Percentiles rank a stretch among this genome's conserved stretches.
Conservation (phyloP, 2,888 invertebrate genomes). For the Cheilosia urbana region DNA sequence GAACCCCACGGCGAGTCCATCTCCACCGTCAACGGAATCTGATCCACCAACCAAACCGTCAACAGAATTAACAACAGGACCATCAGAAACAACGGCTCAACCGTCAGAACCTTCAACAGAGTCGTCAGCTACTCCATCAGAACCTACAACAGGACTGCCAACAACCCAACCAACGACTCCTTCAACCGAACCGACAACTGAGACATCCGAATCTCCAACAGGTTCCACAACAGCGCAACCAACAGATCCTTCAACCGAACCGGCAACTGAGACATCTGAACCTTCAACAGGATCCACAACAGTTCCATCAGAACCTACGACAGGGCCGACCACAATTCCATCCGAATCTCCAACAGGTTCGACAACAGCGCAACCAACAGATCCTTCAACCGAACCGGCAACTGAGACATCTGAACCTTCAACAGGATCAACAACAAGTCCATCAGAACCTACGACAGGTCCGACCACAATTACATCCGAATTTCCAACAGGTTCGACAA, state of each 20-base stretch:
- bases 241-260: not conserved
- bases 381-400: not conserved
- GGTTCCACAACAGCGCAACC: not conserved
- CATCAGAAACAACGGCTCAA: slow-evolving; percentile 1
- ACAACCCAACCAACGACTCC: not conserved
- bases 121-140: not conserved
- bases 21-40: not conserved
- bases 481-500: not conserved
- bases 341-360: not conserved
- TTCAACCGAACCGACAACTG: not conserved
- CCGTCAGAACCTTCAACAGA: not conserved
- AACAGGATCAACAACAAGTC: not conserved
- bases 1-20: not conserved
- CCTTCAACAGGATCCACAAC: not conserved
- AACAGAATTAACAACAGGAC: not conserved
- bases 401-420: not conserved
- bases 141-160: not conserved
- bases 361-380: not conserved
- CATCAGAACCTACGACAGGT: not conserved
- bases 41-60: not conserved
- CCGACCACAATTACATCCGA: not conserved
- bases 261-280: not conserved
- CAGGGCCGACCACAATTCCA: not conserved
- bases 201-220: not conserved
- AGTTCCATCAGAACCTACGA: not conserved